Evolutionary conservation across 2,797 vertebrate genomes (phyloP).

Genomic region (Muraenolepis orangiensis): DNA sequence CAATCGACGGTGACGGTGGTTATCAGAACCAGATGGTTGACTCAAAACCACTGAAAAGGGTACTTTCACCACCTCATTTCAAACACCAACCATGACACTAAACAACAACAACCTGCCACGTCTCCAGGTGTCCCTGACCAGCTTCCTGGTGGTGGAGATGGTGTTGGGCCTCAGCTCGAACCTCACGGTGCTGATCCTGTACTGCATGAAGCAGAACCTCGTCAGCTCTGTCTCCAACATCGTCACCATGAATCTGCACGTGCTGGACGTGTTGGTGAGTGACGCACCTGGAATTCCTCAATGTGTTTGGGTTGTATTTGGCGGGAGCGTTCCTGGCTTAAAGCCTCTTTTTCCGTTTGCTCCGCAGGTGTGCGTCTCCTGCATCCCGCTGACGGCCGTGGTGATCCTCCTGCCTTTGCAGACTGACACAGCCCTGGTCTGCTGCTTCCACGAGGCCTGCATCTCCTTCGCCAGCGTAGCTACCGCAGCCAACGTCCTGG

Average conservation of each 20-base stretch:
- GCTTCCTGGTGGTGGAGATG: conserved; percentile 91
- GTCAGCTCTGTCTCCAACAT: conserved; percentile 97
- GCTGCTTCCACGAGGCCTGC: conserved; percentile 94
- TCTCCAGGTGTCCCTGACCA: conserved; percentile 85
- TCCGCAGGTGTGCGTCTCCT: conserved; percentile 84
- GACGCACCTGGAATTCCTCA: neutral
- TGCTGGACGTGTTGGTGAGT: conserved; percentile 93
- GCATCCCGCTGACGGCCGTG: conserved; percentile 90
- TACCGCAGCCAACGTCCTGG: conserved; percentile 90
- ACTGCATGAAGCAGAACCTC: conserved; percentile 96
- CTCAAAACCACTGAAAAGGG: neutral
- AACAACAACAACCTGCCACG: neutral
- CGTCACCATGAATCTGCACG: conserved; percentile 96
- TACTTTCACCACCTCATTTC: neutral
- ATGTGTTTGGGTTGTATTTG: neutral
- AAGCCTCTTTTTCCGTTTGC: neutral
- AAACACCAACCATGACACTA: neutral
- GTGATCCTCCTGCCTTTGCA: conserved; percentile 87
- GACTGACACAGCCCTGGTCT: conserved; percentile 83
- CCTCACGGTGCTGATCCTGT: conserved; percentile 91
- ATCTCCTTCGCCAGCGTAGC: conserved; percentile 93
- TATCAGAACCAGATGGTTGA: neutral
- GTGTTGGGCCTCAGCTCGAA: conserved; percentile 94
- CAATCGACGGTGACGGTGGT: too few relatives aligned
- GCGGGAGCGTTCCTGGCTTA: neutral